Conservation (phyloP, 2,113 vertebrate genomes). For the Ramphastos sulfuratus region DNA sequence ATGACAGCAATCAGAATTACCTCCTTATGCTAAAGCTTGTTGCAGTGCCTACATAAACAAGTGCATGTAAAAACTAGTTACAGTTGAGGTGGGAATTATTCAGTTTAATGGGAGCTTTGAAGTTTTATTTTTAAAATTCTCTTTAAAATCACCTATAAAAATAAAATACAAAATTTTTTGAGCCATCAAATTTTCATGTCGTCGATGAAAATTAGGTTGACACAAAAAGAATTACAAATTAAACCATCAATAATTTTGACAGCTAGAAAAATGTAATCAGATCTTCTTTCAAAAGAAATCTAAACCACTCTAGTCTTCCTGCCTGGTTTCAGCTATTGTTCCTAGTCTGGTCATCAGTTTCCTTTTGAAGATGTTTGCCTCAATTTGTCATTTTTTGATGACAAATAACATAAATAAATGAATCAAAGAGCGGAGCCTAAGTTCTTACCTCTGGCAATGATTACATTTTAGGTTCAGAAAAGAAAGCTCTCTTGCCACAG, state of each 20-base stretch:
- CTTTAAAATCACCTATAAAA: slow-evolving; percentile 36
- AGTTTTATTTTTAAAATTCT: slow-evolving; percentile 28
- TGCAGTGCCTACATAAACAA: not conserved
- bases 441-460: not conserved
- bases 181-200: slow-evolving; percentile 1
- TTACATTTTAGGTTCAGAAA: slow-evolving; percentile 8
- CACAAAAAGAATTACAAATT: slow-evolving; percentile 45
- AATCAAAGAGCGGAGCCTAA: not conserved
- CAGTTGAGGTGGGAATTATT: not conserved
- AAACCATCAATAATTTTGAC: slow-evolving; percentile 38
- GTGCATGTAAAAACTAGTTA: not conserved
- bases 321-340: not conserved
- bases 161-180: slow-evolving; percentile 23
- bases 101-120: not conserved
- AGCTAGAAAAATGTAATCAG: not conserved
- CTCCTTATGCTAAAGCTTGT: not conserved
- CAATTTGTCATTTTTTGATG: slow-evolving; percentile 9
- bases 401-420: slow-evolving; percentile 27
- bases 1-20: not conserved
- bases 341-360: not conserved
- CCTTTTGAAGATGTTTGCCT: not conserved
- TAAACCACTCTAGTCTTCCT: not conserved
- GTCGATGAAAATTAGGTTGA: slow-evolving; percentile 25
- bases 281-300: slow-evolving; percentile 14
- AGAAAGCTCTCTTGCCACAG: not conserved